A percentile compares a stretch with the other conserved stretches of the same genome.
Evolutionary conservation across 2,888 invertebrate species (phyloP).

Genomic region (Drosophila flavopinicola): DNA sequence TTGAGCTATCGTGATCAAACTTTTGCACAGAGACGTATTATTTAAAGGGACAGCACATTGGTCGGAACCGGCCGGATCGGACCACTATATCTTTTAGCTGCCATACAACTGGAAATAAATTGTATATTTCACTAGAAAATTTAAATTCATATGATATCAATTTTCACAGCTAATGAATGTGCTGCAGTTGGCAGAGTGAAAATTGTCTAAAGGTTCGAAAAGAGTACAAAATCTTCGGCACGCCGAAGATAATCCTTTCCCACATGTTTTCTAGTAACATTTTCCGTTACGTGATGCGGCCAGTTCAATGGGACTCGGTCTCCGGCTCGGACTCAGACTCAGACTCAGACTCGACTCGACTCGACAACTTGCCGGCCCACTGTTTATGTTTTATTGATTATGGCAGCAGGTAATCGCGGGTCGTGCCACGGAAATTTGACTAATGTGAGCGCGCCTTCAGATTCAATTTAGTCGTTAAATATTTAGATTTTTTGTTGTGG

Average conservation of each 20-base stretch:
- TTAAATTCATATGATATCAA: no score
- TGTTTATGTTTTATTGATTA: conserved; percentile 76
- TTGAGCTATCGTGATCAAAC: no score
- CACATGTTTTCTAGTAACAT: conserved; percentile 53
- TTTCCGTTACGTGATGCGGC: conserved; percentile 72
- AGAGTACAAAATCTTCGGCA: no score
- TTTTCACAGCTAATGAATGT: no score
- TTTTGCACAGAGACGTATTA: no score
- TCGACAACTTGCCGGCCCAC: conserved; percentile 58
- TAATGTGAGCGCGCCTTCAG: conserved; percentile 75
- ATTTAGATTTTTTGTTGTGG: conserved; percentile 66
- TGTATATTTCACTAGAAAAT: no score
- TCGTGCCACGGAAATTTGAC: conserved; percentile 71
- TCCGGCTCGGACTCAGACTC: conserved; percentile 3
- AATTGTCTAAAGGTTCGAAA: no score
- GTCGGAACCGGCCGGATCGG: no score
- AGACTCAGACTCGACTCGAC: conserved; percentile 12
- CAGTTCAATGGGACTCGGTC: conserved; percentile 56
- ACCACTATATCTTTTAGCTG: no score
- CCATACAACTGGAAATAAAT: no score
- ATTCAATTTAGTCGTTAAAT: conserved; percentile 79
- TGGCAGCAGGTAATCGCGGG: conserved; percentile 47
- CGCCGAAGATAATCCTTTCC: no score
- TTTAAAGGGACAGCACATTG: no score
- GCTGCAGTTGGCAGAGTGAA: conserved; percentile 33